A percentile compares a stretch with the other conserved stretches of the same genome.
Conservation (phyloP, 2,888 invertebrate species). For the Podabrus alpinus region DNA sequence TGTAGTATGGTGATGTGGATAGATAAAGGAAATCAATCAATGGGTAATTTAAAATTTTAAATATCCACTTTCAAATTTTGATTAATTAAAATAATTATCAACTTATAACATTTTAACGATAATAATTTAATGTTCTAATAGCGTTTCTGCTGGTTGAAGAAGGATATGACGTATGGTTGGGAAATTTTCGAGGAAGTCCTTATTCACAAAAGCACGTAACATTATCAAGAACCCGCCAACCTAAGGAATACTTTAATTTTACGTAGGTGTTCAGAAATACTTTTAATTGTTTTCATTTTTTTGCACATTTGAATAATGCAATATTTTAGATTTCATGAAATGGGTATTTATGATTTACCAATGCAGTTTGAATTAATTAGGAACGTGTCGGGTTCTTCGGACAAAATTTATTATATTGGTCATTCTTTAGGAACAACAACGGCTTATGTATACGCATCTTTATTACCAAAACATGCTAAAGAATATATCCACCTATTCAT, state of each 20-base stretch:
- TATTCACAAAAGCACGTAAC: not conserved
- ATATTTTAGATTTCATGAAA: slow-evolving; percentile 9
- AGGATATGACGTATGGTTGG: slow-evolving; percentile 13
- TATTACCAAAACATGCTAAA: slow-evolving; percentile 5
- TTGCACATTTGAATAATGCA: not conserved
- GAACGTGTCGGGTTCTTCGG: not conserved
- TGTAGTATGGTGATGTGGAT: not conserved
- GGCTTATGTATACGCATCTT: slow-evolving; percentile 4
- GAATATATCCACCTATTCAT: not conserved
- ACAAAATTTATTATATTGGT: not conserved
- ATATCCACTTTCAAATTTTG: too few species aligned
- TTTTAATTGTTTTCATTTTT: not conserved
- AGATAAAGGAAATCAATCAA: slow-evolving; percentile 1
- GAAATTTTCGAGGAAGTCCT: slow-evolving; percentile 2
- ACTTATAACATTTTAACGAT: not conserved
- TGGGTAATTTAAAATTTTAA: not conserved
- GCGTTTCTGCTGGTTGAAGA: slow-evolving; percentile 11
- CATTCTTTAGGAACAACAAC: not conserved
- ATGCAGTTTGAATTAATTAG: not conserved
- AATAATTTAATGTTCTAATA: not conserved
- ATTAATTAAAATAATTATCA: not conserved
- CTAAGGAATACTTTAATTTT: slow-evolving; percentile 1
- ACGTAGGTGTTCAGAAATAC: not conserved
- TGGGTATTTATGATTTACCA: slow-evolving; percentile 5
- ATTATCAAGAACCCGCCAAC: not conserved